Evolutionary conservation across 2,797 vertebrate genomes (phyloP).

Genomic region (Astyanax mexicanus): DNA sequence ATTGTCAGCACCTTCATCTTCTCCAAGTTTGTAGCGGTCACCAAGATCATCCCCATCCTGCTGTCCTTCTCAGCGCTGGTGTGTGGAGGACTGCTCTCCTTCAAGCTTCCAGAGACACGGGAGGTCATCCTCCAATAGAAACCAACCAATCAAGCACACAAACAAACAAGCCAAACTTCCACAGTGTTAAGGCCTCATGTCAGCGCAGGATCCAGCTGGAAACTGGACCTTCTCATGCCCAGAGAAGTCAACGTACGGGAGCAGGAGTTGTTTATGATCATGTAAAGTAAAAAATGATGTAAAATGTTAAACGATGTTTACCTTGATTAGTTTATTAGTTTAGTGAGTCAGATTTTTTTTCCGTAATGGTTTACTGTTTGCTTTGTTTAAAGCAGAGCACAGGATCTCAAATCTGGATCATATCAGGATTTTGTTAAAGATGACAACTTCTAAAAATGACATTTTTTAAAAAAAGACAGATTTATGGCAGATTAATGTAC

Average conservation of each 20-base stretch:
- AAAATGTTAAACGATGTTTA: constrained; percentile 24
- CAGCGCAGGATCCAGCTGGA: constrained; percentile 28
- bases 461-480: too few species aligned
- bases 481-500: background rate
- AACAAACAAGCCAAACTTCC: constrained; percentile 61
- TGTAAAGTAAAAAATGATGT: constrained; percentile 4
- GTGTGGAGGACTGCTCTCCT: constrained; percentile 91
- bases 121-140: constrained; percentile 93
- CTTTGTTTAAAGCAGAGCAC: background rate
- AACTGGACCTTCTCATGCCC: constrained; percentile 28
- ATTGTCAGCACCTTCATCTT: constrained; percentile 95
- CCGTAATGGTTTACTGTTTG: background rate
- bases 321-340: background rate
- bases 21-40: constrained; percentile 92
- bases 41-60: constrained; percentile 94
- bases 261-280: constrained; percentile 23
- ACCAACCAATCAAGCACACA: background rate
- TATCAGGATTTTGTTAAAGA: too few species aligned
- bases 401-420: background rate
- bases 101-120: constrained; percentile 94
- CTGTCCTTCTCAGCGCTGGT: constrained; percentile 91
- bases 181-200: constrained; percentile 46
- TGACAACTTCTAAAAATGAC: too few species aligned
- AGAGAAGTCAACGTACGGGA: constrained; percentile 39
- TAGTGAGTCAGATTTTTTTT: background rate